These are phyloP conservation scores for Aspiorhynchus laticeps DNA, from an alignment of 2,113 vertebrate species.

Conservation along the genomic window DNA sequence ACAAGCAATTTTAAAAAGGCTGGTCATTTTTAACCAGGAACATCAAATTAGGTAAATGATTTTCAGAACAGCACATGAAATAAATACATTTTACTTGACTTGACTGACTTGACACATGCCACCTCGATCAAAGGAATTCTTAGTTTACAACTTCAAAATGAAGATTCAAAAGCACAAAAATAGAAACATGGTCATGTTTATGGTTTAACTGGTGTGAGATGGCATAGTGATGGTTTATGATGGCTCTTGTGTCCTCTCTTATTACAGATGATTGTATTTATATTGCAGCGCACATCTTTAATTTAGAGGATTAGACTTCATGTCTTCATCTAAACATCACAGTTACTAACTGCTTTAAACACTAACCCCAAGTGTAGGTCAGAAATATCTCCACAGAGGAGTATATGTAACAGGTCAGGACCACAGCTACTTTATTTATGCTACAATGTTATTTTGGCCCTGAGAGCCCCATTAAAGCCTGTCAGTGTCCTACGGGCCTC, in stretches of 20 bases:
- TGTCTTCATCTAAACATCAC: conserved; percentile 30
- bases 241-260: conserved; percentile 26
- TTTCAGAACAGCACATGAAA: background rate
- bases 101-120: background rate
- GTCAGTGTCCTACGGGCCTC: background rate
- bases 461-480: conserved; percentile 26
- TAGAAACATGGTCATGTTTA: conserved; percentile 18
- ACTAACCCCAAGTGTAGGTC: conserved; percentile 9
- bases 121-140: background rate
- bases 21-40: background rate
- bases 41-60: background rate
- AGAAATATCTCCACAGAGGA: conserved; percentile 22
- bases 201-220: conserved; percentile 4
- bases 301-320: conserved; percentile 18
- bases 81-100: background rate
- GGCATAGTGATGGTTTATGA: conserved; percentile 26
- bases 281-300: conserved; percentile 5
- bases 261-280: conserved; percentile 27
- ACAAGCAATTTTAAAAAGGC: background rate
- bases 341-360: conserved; percentile 21
- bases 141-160: background rate
- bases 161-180: background rate
- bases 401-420: conserved; percentile 26
- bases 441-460: conserved; percentile 24
- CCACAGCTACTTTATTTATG: conserved; percentile 26